A percentile compares a stretch with the other conserved stretches of the same genome.
Evolutionary conservation across 2,888 invertebrate species (phyloP).

Genomic region (Microchrysa polita): DNA sequence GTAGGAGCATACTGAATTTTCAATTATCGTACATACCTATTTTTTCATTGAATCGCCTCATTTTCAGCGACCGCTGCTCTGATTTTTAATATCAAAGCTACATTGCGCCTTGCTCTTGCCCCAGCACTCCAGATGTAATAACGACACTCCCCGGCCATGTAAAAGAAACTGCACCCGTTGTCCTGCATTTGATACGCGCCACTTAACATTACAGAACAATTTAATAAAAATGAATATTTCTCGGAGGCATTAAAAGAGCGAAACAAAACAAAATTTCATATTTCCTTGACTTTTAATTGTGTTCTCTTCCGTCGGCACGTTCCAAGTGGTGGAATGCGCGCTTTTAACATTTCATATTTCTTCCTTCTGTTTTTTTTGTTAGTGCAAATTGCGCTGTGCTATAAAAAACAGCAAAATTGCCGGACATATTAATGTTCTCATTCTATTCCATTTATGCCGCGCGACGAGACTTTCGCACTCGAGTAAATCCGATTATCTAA

Average conservation of each 20-base stretch:
- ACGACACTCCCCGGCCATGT: no score
- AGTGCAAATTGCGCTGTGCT: neutral
- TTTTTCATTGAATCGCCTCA: no score
- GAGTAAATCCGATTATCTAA: slow-evolving; percentile 40
- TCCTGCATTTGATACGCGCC: neutral
- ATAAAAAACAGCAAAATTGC: slow-evolving; percentile 20
- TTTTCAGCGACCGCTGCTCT: no score
- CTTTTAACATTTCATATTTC: neutral
- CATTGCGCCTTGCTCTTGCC: no score
- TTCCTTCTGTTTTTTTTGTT: neutral
- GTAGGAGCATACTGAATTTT: no score
- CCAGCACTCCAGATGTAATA: no score
- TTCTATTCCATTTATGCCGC: neutral
- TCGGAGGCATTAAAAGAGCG: neutral
- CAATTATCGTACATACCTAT: no score
- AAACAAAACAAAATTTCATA: slow-evolving; percentile 10
- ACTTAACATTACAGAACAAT: slow-evolving; percentile 7
- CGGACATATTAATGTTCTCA: slow-evolving; percentile 32
- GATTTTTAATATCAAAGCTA: no score
- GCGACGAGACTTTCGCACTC: slow-evolving; percentile 38
- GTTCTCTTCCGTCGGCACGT: slow-evolving; percentile 11
- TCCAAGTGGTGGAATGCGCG: neutral
- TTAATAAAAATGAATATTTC: slow-evolving; percentile 21
- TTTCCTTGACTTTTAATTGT: slow-evolving; percentile 36
- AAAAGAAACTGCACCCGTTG: no score